These are phyloP conservation scores for Cyaniris semiargus DNA, from an alignment of 2,888 invertebrate genomes.

Conservation along the genomic window DNA sequence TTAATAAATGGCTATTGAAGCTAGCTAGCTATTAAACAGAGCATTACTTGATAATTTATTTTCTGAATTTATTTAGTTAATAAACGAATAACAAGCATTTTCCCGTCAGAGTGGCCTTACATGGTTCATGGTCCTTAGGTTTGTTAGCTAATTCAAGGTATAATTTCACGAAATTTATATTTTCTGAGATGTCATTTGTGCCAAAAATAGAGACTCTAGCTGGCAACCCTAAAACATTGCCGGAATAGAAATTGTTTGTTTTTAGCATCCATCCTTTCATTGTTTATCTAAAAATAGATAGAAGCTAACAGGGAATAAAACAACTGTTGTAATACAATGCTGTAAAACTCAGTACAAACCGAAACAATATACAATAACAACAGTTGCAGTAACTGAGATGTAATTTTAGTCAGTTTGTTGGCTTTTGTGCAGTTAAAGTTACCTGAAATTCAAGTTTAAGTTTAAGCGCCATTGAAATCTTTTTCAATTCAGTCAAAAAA, in stretches of 20 bases:
- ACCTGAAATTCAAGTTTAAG: not conserved
- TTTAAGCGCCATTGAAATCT: no score
- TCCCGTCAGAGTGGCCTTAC: no score
- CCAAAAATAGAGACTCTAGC: not conserved
- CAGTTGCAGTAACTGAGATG: not conserved
- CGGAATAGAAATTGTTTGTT: not conserved
- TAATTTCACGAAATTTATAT: not conserved
- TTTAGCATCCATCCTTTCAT: conserved; percentile 3
- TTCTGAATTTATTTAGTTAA: no score
- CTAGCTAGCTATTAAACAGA: no score
- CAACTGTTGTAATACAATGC: not conserved
- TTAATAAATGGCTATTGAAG: no score
- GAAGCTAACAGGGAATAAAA: not conserved
- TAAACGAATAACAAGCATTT: no score
- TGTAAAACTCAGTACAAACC: not conserved
- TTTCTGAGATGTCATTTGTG: not conserved
- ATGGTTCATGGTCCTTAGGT: no score
- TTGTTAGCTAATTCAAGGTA: not conserved
- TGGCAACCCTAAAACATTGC: not conserved
- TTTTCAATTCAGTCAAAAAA: no score
- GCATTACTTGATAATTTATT: no score
- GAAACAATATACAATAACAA: not conserved
- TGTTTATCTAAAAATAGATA: not conserved
- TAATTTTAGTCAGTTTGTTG: not conserved
- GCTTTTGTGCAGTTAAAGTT: not conserved